A percentile compares a stretch with the other conserved stretches of the same genome.
Conservation (phyloP, 23 tunicate species). For the Trididemnum nubilum region DNA sequence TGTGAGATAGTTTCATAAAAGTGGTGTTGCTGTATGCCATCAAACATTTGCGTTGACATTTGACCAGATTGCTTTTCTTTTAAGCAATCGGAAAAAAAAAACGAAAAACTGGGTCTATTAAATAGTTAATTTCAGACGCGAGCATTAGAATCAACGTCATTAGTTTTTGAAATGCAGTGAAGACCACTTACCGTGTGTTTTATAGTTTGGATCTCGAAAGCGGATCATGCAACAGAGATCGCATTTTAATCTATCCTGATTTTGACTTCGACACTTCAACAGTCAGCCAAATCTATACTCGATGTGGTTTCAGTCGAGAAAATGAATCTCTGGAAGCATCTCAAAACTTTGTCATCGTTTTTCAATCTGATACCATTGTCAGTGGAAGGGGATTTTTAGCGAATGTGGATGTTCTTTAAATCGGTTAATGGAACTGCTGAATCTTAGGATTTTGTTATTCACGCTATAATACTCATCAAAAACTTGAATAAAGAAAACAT, state of each 20-base stretch:
- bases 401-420: background rate
- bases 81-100: no score
- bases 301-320: conserved; percentile 18
- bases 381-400: conserved; percentile 43
- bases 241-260: conserved; percentile 43
- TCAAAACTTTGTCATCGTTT: conserved; percentile 27
- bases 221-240: conserved; percentile 34
- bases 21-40: no score
- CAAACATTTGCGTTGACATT: no score
- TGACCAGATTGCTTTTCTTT: no score
- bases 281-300: background rate
- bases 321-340: background rate
- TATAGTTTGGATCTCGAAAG: conserved; percentile 42
- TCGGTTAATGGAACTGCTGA: background rate
- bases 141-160: no score
- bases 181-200: background rate
- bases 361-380: conserved; percentile 54
- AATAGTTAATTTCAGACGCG: no score
- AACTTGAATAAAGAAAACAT: no score
- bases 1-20: no score
- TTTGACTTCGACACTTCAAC: conserved; percentile 15
- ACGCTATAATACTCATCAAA: no score
- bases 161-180: no score
- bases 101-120: no score
- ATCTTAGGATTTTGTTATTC: no score